Conservation (phyloP, 2,888 invertebrate genomes). For the Sphecodes monilicornis region DNA sequence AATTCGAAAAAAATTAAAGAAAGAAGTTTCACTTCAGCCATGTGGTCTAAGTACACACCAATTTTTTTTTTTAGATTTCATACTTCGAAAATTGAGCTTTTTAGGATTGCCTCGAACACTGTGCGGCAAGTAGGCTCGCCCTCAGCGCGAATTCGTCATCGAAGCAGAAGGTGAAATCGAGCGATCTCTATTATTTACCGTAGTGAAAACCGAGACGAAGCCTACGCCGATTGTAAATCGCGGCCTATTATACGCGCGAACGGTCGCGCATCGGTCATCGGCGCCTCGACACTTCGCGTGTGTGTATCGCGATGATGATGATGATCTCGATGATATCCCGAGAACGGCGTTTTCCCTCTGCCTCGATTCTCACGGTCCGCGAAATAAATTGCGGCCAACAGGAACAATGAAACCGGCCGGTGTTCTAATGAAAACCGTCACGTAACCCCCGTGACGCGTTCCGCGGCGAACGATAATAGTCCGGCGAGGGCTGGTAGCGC, state of each 20-base stretch:
- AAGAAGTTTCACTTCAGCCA: too few species aligned
- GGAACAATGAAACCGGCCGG: neutral
- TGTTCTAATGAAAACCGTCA: conserved; percentile 48
- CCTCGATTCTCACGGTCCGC: conserved; percentile 56
- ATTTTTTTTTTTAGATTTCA: too few species aligned
- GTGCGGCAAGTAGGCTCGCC: conserved; percentile 36
- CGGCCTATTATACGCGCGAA: conserved; percentile 52
- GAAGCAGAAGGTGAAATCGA: conserved; percentile 54
- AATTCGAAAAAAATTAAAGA: too few species aligned
- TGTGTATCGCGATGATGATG: conserved; percentile 3
- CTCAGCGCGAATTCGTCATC: conserved; percentile 46
- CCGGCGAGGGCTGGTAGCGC: conserved; percentile 38
- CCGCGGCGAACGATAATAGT: conserved; percentile 43
- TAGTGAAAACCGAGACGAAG: conserved; percentile 56
- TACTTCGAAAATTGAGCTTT: neutral
- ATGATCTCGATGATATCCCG: conserved; percentile 14
- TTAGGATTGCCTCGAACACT: neutral
- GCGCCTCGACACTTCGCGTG: neutral
- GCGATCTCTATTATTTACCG: conserved; percentile 58
- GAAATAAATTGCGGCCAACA: conserved; percentile 36
- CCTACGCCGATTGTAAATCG: conserved; percentile 46
- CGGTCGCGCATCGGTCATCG: conserved; percentile 50
- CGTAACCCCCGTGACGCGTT: conserved; percentile 38
- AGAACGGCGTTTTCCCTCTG: conserved; percentile 31
- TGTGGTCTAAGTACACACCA: too few species aligned